A percentile compares a stretch with the other conserved stretches of the same genome.
Conservation (phyloP, 2,888 invertebrate genomes). For the Tenthredo notha region DNA sequence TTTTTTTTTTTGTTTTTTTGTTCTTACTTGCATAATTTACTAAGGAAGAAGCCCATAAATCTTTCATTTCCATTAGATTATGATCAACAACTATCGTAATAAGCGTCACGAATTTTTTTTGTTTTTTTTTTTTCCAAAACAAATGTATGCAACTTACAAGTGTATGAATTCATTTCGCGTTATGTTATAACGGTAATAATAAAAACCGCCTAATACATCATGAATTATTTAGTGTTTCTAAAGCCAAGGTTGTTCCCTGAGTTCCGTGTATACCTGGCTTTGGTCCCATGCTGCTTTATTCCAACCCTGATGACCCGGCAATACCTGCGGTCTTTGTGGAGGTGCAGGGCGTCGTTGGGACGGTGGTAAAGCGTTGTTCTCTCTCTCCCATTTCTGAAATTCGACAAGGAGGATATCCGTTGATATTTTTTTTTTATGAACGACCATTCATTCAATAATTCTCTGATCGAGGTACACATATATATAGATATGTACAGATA, state of each 20-base stretch:
- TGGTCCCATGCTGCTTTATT: slow-evolving; percentile 80
- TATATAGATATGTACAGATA: neutral
- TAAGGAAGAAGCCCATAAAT: neutral
- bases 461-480: neutral
- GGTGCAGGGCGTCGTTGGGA: slow-evolving; percentile 78
- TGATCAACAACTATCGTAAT: neutral
- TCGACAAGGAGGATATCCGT: neutral
- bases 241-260: slow-evolving; percentile 27
- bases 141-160: neutral
- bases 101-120: neutral
- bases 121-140: neutral
- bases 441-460: too few relatives aligned
- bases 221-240: slow-evolving; percentile 18
- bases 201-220: neutral
- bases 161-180: neutral
- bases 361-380: slow-evolving; percentile 81
- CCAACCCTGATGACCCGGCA: slow-evolving; percentile 78
- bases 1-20: neutral
- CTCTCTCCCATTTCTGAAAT: slow-evolving; percentile 82
- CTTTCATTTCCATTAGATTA: neutral
- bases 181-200: neutral
- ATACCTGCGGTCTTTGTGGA: slow-evolving; percentile 80
- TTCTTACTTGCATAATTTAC: neutral
- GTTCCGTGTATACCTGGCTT: slow-evolving; percentile 77
- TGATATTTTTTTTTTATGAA: too few relatives aligned